Conservation (phyloP, 2,113 vertebrate genomes). For the Melanostigma gelatinosum region DNA sequence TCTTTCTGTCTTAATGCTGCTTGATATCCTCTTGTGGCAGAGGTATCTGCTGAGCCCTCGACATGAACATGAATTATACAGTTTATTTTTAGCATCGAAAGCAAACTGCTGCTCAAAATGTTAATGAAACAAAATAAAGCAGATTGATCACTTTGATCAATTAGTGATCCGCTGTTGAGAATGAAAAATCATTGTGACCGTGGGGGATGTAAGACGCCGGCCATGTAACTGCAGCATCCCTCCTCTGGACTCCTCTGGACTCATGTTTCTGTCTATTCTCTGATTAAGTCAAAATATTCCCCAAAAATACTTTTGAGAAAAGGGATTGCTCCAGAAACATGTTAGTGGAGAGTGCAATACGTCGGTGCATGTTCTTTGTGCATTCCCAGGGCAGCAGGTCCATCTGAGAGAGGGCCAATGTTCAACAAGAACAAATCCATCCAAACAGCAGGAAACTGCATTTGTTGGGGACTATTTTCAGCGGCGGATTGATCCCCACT, state of each 20-base stretch:
- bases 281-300: neutral
- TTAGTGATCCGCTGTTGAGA: neutral
- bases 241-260: neutral
- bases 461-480: neutral
- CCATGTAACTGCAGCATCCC: too few species aligned
- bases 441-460: neutral
- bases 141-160: neutral
- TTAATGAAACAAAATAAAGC: neutral
- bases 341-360: too few species aligned
- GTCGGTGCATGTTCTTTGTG: too few species aligned
- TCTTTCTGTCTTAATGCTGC: neutral
- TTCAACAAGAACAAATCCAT: neutral
- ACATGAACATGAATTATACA: neutral
- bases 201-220: too few species aligned
- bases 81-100: neutral
- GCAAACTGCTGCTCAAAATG: neutral
- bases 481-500: neutral
- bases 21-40: neutral
- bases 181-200: neutral
- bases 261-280: neutral
- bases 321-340: too few species aligned
- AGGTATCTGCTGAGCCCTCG: neutral
- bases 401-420: neutral
- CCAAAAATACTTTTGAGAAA: neutral
- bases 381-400: neutral